Evolutionary conservation across 2,888 invertebrate species (phyloP).

Genomic region (Pseudeuparius sepicola): DNA sequence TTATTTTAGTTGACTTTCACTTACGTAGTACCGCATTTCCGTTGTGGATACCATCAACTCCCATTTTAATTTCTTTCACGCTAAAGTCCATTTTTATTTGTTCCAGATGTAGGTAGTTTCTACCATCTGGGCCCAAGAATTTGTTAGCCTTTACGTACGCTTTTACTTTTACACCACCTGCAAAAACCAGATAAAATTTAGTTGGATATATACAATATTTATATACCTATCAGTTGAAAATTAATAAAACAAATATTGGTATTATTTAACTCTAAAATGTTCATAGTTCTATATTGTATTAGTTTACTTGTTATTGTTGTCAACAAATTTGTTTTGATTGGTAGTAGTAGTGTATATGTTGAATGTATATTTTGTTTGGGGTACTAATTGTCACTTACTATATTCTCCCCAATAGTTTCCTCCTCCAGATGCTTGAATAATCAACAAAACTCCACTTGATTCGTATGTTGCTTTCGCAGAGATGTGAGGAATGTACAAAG

Average conservation of each 20-base stretch:
- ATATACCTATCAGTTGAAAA: too few species aligned
- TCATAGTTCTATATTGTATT: too few species aligned
- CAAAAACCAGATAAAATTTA: slow-evolving; percentile 15
- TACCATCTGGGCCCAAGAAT: slow-evolving; percentile 47
- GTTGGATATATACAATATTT: slow-evolving; percentile 2
- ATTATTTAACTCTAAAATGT: slow-evolving; percentile 2
- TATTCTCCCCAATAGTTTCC: slow-evolving; percentile 88
- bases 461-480: slow-evolving; percentile 69
- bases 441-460: slow-evolving; percentile 67
- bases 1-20: slow-evolving; percentile 28
- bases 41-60: slow-evolving; percentile 74
- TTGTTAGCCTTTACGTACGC: slow-evolving; percentile 70
- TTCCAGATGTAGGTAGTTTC: slow-evolving; percentile 59
- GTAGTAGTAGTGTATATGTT: slow-evolving; percentile 4
- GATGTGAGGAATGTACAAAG: slow-evolving; percentile 70
- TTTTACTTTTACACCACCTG: slow-evolving; percentile 76
- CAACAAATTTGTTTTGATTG: too few species aligned
- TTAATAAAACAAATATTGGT: slow-evolving; percentile 10
- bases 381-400: slow-evolving; percentile 45
- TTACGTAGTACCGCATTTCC: slow-evolving; percentile 72
- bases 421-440: slow-evolving; percentile 74
- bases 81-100: slow-evolving; percentile 80
- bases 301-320: too few species aligned
- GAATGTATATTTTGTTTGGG: neutral
- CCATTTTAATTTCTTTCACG: slow-evolving; percentile 74